phyloP scores from a whole-genome alignment of 2,888 invertebrate species.

The Autographa pulchrina region DNA sequence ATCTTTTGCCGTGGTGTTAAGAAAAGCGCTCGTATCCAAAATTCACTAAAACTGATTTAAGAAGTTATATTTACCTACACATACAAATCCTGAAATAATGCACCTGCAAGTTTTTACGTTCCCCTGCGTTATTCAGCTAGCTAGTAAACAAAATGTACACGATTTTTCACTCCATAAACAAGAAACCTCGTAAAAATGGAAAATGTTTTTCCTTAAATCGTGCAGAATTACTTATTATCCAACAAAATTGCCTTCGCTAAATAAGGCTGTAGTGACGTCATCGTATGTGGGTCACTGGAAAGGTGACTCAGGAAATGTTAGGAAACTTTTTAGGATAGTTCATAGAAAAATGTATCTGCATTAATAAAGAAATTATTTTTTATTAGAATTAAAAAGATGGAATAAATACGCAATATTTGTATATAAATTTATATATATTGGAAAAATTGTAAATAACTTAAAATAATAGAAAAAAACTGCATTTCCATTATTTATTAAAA shows the following conservation, averaged over 20 bases:
- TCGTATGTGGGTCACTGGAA: conserved; percentile 32
- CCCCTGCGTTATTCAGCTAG: neutral
- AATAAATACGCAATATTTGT: neutral
- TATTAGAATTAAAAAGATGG: neutral
- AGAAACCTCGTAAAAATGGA: conserved; percentile 19
- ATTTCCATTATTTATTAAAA: too few species aligned
- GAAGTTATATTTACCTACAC: too few species aligned
- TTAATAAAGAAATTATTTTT: neutral
- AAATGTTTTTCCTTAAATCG: conserved; percentile 43
- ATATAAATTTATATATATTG: neutral
- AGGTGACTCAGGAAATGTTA: conserved; percentile 11
- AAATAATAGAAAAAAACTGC: too few species aligned
- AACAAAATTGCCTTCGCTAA: conserved; percentile 51
- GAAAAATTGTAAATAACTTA: too few species aligned
- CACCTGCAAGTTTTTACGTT: neutral
- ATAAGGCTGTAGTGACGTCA: conserved; percentile 44
- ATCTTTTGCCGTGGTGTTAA: too few species aligned
- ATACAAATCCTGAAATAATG: neutral
- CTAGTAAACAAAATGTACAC: conserved; percentile 17
- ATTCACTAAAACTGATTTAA: too few species aligned
- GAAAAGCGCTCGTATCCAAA: too few species aligned
- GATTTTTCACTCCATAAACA: conserved; percentile 15
- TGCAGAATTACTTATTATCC: conserved; percentile 54
- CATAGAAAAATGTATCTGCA: neutral
- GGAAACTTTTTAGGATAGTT: neutral